Conservation (phyloP, 2,113 vertebrate species). For the Leucopsar rothschildi region DNA sequence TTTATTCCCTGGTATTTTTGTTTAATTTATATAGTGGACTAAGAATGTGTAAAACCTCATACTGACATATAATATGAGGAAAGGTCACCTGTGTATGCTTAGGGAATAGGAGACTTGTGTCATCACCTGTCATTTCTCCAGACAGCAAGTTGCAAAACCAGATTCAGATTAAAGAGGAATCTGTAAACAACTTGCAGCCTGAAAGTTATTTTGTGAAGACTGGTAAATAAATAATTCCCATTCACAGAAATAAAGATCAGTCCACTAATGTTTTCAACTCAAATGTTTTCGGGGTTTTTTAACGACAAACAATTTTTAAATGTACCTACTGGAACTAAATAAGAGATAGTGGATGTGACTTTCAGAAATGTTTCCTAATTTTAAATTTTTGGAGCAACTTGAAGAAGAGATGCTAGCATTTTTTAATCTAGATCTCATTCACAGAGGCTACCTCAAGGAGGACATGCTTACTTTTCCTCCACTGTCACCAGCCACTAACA, state of each 20-base stretch:
- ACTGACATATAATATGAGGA: not conserved
- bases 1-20: not conserved
- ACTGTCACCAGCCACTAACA: not conserved
- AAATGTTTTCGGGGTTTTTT: not conserved
- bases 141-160: not conserved
- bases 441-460: not conserved
- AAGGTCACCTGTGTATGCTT: not conserved
- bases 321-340: not conserved
- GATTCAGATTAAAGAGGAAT: not conserved
- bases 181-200: not conserved
- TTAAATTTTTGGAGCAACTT: not conserved
- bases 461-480: not conserved
- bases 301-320: not conserved
- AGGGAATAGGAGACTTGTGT: not conserved
- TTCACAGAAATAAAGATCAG: not conserved
- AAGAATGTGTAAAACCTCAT: not conserved
- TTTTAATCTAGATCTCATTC: not conserved
- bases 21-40: not conserved
- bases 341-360: not conserved
- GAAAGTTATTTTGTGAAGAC: not conserved
- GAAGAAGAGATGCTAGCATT: not conserved
- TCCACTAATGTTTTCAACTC: not conserved
- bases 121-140: not conserved
- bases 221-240: not conserved
- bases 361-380: not conserved